phyloP scores from a whole-genome alignment of 2,888 invertebrate species.

The Sminthurinus aureus region DNA sequence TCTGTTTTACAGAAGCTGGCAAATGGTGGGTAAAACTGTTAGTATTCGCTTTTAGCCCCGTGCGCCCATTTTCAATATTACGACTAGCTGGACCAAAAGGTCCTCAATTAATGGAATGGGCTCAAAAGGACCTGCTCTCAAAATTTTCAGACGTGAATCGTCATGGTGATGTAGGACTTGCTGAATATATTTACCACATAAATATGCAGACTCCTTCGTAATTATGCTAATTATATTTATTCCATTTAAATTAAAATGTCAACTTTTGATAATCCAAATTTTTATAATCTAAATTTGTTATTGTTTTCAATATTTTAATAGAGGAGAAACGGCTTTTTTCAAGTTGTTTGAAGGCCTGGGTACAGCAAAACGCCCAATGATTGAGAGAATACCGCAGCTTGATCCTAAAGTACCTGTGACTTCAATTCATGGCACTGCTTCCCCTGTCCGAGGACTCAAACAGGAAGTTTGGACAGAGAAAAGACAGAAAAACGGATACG shows the following conservation, averaged over 20 bases:
- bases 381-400: constrained; percentile 78
- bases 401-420: constrained; percentile 80
- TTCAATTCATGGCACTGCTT: constrained; percentile 88
- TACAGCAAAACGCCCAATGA: constrained; percentile 96
- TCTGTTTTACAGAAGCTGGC: no score
- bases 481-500: constrained; percentile 74
- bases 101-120: constrained; percentile 41
- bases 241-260: neutral
- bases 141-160: constrained; percentile 87
- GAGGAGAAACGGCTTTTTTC: constrained; percentile 92
- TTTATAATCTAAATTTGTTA: neutral
- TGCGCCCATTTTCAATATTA: constrained; percentile 93
- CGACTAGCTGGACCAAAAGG: constrained; percentile 82
- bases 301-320: constrained; percentile 62
- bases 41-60: constrained; percentile 73
- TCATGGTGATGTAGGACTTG: constrained; percentile 71
- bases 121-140: constrained; percentile 68
- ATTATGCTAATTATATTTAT: constrained; percentile 59
- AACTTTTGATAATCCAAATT: neutral
- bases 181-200: constrained; percentile 94
- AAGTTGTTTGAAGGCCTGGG: constrained; percentile 86
- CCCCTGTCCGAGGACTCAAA: constrained; percentile 91
- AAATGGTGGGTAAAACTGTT: constrained; percentile 77
- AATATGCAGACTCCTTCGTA: constrained; percentile 91
- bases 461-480: constrained; percentile 79